Base-by-base conservation (phyloP, 1,140 invertebrate genomes). In the Apis laboriosa region DNA sequence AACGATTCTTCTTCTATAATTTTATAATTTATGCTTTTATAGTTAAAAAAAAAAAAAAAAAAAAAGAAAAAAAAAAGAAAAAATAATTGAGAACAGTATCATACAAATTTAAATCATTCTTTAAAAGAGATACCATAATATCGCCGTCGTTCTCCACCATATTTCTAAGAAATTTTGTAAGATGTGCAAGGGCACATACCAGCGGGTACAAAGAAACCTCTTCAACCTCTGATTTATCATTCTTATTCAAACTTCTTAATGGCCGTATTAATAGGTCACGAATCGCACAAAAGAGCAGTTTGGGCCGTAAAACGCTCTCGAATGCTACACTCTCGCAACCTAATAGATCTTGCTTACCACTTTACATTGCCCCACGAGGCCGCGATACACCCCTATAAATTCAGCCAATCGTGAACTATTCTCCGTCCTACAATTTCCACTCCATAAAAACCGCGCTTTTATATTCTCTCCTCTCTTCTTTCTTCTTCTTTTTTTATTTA, bases 381-480 rank as follows among this genome's bases (percentile, higher is more conserved):
- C 34, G n/a, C 60, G 68, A 79, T 79, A 70, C 67, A 51, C 56
- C 24, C 13, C 13, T 24, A 75, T 74, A 66, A 66, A 66, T 66
- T 28, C 78, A 17, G n/a, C 28, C 61, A 85, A 86, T 79, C 77
- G 43, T 53, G 68, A 72, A 19, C 24, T 63, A 55, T 72, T 79
- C 56, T 55, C 24, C n/a, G 9, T 13, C 49, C 43, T 56, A 61
- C 56, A 61, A 12, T 72, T 72, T 34, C 67, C n/a, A 17, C 55
- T 24, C 19, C 3, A 19, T 61, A 61, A 71, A 72, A 51, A 21
- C n/a, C 7, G 5, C 34, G 66, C 12, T 68, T 68, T 68, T 68
- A 51, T 49, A 68, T 60, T 60, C 21, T 8, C 17, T 8, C 17
- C 19, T 8, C 19, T 7, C 17, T 21, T 60, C 19, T 9, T 60